A percentile compares a stretch with the other conserved stretches of the same genome.
Conservation (phyloP, 2,888 invertebrate genomes). For the Rhagophthalmus giganteus region DNA sequence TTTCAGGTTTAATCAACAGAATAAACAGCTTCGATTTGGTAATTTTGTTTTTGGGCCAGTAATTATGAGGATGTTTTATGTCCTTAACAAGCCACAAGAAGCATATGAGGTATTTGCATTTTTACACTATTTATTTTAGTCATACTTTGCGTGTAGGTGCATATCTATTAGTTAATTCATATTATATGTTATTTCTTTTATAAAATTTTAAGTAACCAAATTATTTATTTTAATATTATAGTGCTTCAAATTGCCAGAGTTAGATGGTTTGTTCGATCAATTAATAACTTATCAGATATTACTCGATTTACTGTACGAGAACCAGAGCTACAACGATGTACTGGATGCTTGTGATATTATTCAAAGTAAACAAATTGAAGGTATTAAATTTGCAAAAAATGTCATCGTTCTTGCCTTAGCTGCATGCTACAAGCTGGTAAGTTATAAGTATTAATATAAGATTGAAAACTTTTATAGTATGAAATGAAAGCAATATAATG, state of each 20-base stretch:
- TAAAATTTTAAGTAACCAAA: not conserved
- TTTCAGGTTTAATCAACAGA: slow-evolving; percentile 71
- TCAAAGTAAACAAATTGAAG: slow-evolving; percentile 63
- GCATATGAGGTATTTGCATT: slow-evolving; percentile 60
- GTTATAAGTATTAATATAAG: slow-evolving; percentile 1
- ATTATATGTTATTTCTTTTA: not conserved
- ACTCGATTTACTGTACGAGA: slow-evolving; percentile 71
- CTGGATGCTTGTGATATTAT: slow-evolving; percentile 66
- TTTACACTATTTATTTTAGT: not conserved
- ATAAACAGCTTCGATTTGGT: slow-evolving; percentile 73
- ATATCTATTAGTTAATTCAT: not conserved
- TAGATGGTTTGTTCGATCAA: slow-evolving; percentile 74
- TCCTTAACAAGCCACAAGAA: slow-evolving; percentile 67
- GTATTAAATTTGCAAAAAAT: slow-evolving; percentile 69
- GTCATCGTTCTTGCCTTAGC: slow-evolving; percentile 68
- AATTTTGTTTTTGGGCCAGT: slow-evolving; percentile 81
- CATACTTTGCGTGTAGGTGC: not conserved
- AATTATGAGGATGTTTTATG: slow-evolving; percentile 76
- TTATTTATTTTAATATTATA: slow-evolving; percentile 48
- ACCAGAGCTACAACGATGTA: slow-evolving; percentile 69
- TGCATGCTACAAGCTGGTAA: slow-evolving; percentile 76
- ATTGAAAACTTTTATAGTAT: not conserved
- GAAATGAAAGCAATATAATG: not conserved
- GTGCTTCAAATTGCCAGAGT: slow-evolving; percentile 65
- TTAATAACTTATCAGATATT: slow-evolving; percentile 67